Evolutionary conservation across 2,888 invertebrate species (phyloP).

Genomic region (Spatulosminthurus flaviceps): DNA sequence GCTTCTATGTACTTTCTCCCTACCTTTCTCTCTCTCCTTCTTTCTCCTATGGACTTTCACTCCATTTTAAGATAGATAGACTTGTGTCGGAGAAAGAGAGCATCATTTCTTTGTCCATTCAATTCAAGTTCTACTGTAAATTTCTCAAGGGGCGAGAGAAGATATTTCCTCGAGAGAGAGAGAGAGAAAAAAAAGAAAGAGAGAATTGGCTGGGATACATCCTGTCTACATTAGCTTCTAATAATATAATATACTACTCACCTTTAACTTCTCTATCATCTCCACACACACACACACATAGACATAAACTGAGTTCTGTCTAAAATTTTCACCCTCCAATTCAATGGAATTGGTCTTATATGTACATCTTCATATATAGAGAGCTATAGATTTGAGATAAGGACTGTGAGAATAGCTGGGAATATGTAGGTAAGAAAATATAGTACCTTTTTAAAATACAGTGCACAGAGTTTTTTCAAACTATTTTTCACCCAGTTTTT

Average conservation of each 20-base stretch:
- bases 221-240: constrained; percentile 1
- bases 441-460: constrained; percentile 22
- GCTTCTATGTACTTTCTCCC: neutral
- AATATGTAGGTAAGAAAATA: too few relatives aligned
- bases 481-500: neutral
- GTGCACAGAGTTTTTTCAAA: neutral
- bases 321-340: too few relatives aligned
- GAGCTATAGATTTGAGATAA: too few relatives aligned
- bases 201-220: constrained; percentile 1
- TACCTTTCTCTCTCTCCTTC: neutral
- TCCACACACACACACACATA: too few relatives aligned
- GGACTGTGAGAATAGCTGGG: too few relatives aligned
- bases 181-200: too few relatives aligned
- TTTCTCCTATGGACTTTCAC: neutral
- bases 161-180: too few relatives aligned
- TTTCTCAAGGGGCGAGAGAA: constrained; percentile 43
- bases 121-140: constrained; percentile 36
- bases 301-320: too few relatives aligned
- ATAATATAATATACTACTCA: constrained; percentile 15
- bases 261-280: neutral
- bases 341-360: too few relatives aligned
- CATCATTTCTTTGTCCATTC: constrained; percentile 34
- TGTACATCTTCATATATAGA: too few relatives aligned
- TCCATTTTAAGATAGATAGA: too few relatives aligned
- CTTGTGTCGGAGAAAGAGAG: constrained; percentile 7